These are phyloP conservation scores for Myzus persicae DNA, from an alignment of 1,140 invertebrate genomes.

Conservation along the genomic window DNA sequence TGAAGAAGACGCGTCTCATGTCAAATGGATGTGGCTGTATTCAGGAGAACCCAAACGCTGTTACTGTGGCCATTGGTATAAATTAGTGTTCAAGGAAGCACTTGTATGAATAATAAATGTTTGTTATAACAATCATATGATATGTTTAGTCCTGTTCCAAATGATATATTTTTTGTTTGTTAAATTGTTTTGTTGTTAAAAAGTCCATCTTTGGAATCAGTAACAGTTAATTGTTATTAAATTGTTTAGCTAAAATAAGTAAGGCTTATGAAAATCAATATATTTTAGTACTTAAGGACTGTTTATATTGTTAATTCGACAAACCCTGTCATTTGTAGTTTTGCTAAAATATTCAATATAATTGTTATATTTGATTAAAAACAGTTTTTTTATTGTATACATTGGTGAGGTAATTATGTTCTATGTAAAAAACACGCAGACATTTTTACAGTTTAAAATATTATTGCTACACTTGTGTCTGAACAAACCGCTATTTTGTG, in stretches of 20 bases:
- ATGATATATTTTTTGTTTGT: background rate
- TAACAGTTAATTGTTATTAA: background rate
- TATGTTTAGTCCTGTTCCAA: background rate
- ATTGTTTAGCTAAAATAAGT: background rate
- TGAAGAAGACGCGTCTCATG: constrained; percentile 86
- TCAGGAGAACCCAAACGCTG: constrained; percentile 88
- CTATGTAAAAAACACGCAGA: background rate
- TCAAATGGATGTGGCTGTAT: constrained; percentile 95
- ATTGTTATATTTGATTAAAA: background rate
- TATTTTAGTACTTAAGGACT: background rate
- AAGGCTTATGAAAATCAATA: background rate
- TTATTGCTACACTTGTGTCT: background rate
- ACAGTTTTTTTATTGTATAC: background rate
- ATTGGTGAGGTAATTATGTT: background rate
- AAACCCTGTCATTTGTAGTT: background rate
- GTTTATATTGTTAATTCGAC: background rate
- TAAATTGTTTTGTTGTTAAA: background rate
- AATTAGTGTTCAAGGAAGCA: constrained; percentile 68
- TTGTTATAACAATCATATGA: background rate
- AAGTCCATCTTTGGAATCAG: background rate
- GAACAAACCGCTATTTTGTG: too few species aligned
- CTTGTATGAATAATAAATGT: background rate
- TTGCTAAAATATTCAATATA: background rate
- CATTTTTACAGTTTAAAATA: background rate
- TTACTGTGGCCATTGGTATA: constrained; percentile 96